These are phyloP conservation scores for Saccostrea cuccullata DNA, from an alignment of 1,140 invertebrate species.

Conservation along the genomic window DNA sequence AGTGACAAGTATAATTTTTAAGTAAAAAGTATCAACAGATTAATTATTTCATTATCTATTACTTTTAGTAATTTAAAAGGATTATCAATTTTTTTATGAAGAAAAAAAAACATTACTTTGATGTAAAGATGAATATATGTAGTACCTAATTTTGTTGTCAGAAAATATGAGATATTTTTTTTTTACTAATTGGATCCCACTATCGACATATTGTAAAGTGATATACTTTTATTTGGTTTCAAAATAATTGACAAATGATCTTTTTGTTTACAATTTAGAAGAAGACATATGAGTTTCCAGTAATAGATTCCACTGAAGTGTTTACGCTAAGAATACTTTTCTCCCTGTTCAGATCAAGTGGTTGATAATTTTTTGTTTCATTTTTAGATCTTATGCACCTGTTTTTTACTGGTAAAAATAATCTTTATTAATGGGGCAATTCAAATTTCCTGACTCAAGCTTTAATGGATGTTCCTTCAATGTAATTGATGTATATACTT, in stretches of 20 bases:
- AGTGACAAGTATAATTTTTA: too few species aligned
- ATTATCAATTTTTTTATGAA: too few species aligned
- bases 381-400: conserved; percentile 8
- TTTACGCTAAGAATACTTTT: background rate
- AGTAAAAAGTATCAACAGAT: too few species aligned
- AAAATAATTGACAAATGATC: background rate
- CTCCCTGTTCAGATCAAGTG: background rate
- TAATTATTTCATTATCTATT: too few species aligned
- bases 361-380: conserved; percentile 25
- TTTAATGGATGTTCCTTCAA: background rate
- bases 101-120: too few species aligned
- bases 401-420: background rate
- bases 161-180: too few species aligned
- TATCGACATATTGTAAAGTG: too few species aligned
- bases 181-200: too few species aligned
- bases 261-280: background rate
- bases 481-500: background rate
- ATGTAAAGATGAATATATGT: too few species aligned
- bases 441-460: background rate
- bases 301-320: background rate
- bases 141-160: too few species aligned
- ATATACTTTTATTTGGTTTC: too few species aligned
- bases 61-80: too few species aligned
- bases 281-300: background rate
- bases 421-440: background rate